Evolutionary conservation across 2,888 invertebrate species (phyloP), one percentile per base, ranked within the genome.

Genomic region (Sthenelais limicola): DNA sequence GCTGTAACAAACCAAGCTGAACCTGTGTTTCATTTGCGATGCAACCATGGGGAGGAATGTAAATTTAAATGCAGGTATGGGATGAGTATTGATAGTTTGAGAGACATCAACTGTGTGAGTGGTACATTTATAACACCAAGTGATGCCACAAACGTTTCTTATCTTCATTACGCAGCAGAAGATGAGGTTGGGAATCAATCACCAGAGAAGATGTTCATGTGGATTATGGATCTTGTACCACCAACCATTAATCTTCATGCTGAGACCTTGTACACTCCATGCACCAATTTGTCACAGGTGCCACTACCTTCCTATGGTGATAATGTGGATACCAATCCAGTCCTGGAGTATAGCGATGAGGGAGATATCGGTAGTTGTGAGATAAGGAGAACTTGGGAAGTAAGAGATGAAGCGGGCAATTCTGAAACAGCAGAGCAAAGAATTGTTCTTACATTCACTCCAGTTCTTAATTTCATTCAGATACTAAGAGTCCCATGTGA

Each of bases 171-270:
- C n/a, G n/a, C n/a, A 2, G 56, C 56, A 28, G n/a, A 15, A 30
- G 56, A 56, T 56, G 56, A 56, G 30, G 56, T 56, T 28, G 56
- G 56, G 12, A 56, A 56, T 32, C n/a, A 7, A 2, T 32, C 32
- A 12, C 7, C 18, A 1, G 33, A 56, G 12, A 15, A n/a, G 5
- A 56, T n/a, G 30, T 56, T 56, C 7, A 56, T 3, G 4, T 56
- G 56, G 56, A 21, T 12, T 56, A 33, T 33, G 2, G 56, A 56
- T 32, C 33, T 56, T 21, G 33, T 33, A 28, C 30, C 28, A n/a
- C 56, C 56, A 21, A 15, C 32, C 5, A 56, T 56, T 30, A n/a
- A n/a, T n/a, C n/a, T n/a, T n/a, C n/a, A n/a, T n/a, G n/a, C n/a
- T n/a, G n/a, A n/a, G n/a, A n/a, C n/a, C n/a, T n/a, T n/a, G n/a